phyloP scores from a whole-genome alignment of 1,140 invertebrate genomes.

The Zaprionus ghesquierei region DNA sequence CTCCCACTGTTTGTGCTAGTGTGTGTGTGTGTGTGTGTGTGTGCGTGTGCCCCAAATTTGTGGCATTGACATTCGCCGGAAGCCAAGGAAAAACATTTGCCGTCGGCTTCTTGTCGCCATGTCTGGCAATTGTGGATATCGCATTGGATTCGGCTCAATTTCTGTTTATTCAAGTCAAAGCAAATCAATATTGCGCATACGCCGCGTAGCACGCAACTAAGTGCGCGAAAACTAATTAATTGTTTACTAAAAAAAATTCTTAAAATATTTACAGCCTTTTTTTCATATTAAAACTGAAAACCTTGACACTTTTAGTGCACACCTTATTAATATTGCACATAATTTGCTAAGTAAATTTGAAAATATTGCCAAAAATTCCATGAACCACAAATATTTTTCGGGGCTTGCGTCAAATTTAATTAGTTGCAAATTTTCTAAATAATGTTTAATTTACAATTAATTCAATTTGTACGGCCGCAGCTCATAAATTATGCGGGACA shows the following conservation, averaged over 20 bases:
- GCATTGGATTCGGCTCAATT: constrained; percentile 26
- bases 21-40: constrained; percentile 23
- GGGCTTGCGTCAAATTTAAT: constrained; percentile 34
- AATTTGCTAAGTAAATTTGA: not conserved
- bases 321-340: not conserved
- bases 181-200: constrained; percentile 34
- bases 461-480: constrained; percentile 35
- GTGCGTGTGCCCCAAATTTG: constrained; percentile 61
- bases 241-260: not conserved
- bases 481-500: constrained; percentile 44
- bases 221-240: not conserved
- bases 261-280: not conserved
- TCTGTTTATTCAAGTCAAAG: constrained; percentile 16
- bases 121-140: constrained; percentile 54
- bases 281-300: too few species aligned
- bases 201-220: not conserved
- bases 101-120: constrained; percentile 64
- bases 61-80: constrained; percentile 77
- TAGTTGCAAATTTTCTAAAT: constrained; percentile 29
- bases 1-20: not conserved
- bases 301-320: not conserved
- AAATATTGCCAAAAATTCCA: not conserved
- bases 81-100: constrained; percentile 75
- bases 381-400: not conserved
- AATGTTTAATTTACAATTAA: constrained; percentile 32